Base-by-base conservation (phyloP, 2,797 vertebrate genomes). In the Monodelphis domestica region DNA sequence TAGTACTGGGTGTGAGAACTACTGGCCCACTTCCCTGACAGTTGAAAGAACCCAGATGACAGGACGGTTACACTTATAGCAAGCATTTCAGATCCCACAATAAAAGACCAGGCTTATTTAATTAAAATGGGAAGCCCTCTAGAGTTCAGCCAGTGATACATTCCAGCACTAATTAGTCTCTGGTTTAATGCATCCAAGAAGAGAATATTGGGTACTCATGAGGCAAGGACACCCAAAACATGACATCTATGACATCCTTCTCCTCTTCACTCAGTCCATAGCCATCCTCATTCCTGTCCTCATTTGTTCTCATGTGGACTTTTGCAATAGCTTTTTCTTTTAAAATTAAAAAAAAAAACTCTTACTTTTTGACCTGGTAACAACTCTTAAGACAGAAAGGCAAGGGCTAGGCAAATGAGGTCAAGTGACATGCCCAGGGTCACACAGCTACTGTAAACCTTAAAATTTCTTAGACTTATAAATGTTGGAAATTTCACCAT, bases 201-300 rank as follows among this genome's bases (percentile, higher is more conserved):
- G 87, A 93, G 10, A 92, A 91, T 4, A 88, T 54, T 95, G 93
- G 2, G 56, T 95, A 93, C 92, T 87, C 95, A 96, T 95, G 93
- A 95, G 5, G 3, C 94, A 51, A 97, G 95, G 45, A 95, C 91
- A 95, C 38, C 78, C 52, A 95, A 96, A 97, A 84, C 55, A 94
- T 92, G 90, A 54, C 63, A 90, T 30, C 5, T 12, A 88, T 78
- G n/a, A 78, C n/a, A 21, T 21, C 63, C n/a, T 21, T 30, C 63
- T 7, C n/a, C 63, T 78, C 7, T 78, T 78, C 63, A 78, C n/a
- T 78, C 5, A 24, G 3, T 78, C n/a, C 17, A 63, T n/a, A 21
- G 7, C 59, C 15, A 33, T 14, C 33, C n/a, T 57, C 63, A 70
- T 21, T 70, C 63, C 63, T 17, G 33, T 5, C 33, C 4, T 70